phyloP scores from a whole-genome alignment of 2,113 vertebrate species.

The Cnemophilus loriae region DNA sequence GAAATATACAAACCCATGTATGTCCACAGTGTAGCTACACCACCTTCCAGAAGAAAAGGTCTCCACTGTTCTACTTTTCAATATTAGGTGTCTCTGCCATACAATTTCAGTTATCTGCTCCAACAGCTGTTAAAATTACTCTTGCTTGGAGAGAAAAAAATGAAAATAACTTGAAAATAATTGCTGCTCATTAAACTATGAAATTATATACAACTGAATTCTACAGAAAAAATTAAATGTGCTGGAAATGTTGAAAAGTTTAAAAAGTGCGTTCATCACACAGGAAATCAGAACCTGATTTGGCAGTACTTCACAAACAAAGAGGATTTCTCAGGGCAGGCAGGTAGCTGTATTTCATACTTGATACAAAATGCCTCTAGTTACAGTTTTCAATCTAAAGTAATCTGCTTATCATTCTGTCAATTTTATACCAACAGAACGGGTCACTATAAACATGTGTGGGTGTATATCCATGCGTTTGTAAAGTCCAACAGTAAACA shows the following conservation, averaged over 20 bases:
- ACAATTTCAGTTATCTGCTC: not conserved
- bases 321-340: not conserved
- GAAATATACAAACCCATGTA: not conserved
- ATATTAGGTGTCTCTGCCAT: not conserved
- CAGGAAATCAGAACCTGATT: not conserved
- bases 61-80: not conserved
- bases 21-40: not conserved
- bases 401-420: not conserved
- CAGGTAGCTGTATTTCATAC: not conserved
- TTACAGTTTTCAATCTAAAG: not conserved
- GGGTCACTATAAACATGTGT: not conserved
- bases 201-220: not conserved
- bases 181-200: not conserved
- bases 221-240: not conserved
- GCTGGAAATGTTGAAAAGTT: not conserved
- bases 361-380: not conserved
- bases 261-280: not conserved
- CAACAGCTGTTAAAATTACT: not conserved
- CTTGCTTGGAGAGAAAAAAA: not conserved
- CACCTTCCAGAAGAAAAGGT: not conserved
- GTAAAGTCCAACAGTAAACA: not conserved
- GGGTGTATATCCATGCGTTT: not conserved
- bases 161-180: not conserved
- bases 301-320: not conserved
- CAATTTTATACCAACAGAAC: not conserved